Conservation (phyloP, 2,888 invertebrate genomes). For the Julus scanicus region DNA sequence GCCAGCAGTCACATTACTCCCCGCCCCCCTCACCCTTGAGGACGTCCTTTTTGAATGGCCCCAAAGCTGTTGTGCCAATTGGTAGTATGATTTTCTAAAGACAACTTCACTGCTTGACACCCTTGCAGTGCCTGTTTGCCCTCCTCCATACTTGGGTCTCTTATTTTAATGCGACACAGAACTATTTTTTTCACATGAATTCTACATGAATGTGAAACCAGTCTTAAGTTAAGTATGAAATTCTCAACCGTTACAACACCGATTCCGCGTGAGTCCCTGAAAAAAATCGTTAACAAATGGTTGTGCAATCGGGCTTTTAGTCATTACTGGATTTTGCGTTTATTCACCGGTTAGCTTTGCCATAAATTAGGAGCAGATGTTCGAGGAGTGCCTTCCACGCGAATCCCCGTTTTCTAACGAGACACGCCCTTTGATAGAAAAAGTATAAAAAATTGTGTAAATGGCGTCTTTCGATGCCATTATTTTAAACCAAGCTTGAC, state of each 20-base stretch:
- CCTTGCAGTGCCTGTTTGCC: background rate
- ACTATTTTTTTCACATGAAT: too few relatives aligned
- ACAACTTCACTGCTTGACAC: background rate
- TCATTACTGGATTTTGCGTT: constrained; percentile 26
- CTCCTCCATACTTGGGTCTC: background rate
- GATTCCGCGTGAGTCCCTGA: background rate
- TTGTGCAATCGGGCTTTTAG: background rate
- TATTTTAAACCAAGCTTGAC: constrained; percentile 21
- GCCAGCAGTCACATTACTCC: too few relatives aligned
- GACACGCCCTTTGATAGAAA: background rate
- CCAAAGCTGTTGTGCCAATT: too few relatives aligned
- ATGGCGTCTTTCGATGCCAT: background rate
- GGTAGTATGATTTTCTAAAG: too few relatives aligned
- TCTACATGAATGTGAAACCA: too few relatives aligned
- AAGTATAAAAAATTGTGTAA: background rate
- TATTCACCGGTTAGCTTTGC: background rate
- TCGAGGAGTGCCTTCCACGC: background rate
- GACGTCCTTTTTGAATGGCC: too few relatives aligned
- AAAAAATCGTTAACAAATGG: background rate
- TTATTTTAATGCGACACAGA: too few relatives aligned
- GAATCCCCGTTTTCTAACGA: background rate
- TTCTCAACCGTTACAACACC: too few relatives aligned
- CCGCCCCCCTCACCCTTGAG: too few relatives aligned
- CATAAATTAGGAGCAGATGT: background rate
- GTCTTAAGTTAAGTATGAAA: too few relatives aligned